These are phyloP conservation scores for Poicephalus gulielmi DNA, from an alignment of 2,113 vertebrate genomes.

Conservation along the genomic window DNA sequence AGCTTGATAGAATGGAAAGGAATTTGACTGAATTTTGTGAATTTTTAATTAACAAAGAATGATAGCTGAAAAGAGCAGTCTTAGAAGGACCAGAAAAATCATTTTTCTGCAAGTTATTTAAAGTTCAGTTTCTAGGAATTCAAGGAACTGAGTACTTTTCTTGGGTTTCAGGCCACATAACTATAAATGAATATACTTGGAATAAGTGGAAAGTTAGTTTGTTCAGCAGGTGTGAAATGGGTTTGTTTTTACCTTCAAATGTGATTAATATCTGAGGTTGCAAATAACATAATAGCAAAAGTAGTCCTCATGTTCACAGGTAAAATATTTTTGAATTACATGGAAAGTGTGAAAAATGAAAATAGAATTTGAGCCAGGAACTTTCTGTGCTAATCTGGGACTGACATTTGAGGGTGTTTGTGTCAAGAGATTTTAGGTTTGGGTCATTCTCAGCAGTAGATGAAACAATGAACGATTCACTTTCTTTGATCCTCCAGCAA, in stretches of 20 bases:
- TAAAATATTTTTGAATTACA: not conserved
- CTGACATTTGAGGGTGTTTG: not conserved
- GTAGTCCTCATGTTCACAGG: not conserved
- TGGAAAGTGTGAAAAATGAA: not conserved
- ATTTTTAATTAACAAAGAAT: constrained; percentile 59
- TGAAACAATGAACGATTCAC: constrained; percentile 21
- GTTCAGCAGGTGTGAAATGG: not conserved
- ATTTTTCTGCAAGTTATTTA: not conserved
- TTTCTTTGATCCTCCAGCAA: not conserved
- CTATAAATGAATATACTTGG: not conserved
- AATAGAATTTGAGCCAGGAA: not conserved
- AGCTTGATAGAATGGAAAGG: constrained; percentile 48
- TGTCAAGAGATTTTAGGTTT: constrained; percentile 35
- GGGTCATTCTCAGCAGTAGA: constrained; percentile 16
- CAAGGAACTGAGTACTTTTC: not conserved
- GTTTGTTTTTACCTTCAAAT: not conserved
- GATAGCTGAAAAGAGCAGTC: not conserved
- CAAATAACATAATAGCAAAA: not conserved
- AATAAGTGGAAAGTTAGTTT: not conserved
- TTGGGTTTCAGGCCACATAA: not conserved
- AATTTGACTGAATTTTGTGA: constrained; percentile 63
- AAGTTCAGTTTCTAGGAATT: not conserved
- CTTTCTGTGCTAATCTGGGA: not conserved
- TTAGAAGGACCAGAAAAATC: not conserved
- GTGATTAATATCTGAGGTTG: not conserved